phyloP scores from a whole-genome alignment of 2,113 vertebrate species.

The Ptilonorhynchus violaceus region DNA sequence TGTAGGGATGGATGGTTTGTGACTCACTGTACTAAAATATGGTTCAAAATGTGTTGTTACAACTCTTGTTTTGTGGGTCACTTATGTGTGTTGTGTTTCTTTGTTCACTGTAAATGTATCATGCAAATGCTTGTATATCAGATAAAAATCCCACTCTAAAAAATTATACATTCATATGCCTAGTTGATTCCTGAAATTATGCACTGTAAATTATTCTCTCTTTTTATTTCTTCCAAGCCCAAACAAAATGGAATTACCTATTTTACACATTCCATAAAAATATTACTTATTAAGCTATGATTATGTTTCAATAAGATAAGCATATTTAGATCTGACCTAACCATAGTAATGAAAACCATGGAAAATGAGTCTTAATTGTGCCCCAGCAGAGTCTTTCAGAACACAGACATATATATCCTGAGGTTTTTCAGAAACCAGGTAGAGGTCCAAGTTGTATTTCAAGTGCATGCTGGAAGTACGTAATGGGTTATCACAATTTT shows the following conservation, averaged over 20 bases:
- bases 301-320: constrained; percentile 12
- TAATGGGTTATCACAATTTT: background rate
- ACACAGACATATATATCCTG: background rate
- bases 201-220: background rate
- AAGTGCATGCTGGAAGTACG: background rate
- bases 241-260: background rate
- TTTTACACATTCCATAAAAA: background rate
- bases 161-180: background rate
- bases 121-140: background rate
- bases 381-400: background rate
- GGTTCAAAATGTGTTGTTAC: background rate
- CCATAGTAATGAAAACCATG: background rate
- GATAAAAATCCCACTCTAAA: background rate
- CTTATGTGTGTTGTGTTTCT: background rate
- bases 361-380: background rate
- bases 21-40: background rate
- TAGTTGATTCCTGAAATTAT: background rate
- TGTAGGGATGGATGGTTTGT: background rate
- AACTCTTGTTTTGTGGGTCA: background rate
- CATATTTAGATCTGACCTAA: background rate
- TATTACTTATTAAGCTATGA: background rate
- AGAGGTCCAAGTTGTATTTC: background rate
- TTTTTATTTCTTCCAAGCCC: background rate
- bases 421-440: background rate
- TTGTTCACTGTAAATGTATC: background rate